These are phyloP conservation scores for Drosophila mulleri DNA, from an alignment of 2,888 invertebrate species.

Conservation along the genomic window DNA sequence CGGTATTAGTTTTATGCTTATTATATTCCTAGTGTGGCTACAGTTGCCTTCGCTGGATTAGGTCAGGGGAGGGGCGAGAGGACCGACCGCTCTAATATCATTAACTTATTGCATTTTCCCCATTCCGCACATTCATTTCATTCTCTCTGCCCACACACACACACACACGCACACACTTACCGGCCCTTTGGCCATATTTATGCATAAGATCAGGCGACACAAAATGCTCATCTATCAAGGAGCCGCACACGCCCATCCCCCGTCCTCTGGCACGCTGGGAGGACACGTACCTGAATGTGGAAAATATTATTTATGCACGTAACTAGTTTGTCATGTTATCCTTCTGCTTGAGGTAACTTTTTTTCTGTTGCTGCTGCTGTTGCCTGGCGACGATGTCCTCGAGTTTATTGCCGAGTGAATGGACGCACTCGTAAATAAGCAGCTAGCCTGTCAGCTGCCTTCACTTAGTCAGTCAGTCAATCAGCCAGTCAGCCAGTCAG, in stretches of 20 bases:
- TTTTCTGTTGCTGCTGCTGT: conserved; percentile 20
- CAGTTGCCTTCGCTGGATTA: conserved; percentile 37
- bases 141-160: conserved; percentile 11
- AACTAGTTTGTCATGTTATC: conserved; percentile 78
- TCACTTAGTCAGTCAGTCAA: conserved; percentile 4
- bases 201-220: conserved; percentile 68
- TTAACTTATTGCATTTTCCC: conserved; percentile 79
- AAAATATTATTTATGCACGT: conserved; percentile 78
- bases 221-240: conserved; percentile 72
- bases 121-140: conserved; percentile 33
- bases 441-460: conserved; percentile 3
- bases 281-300: conserved; percentile 46
- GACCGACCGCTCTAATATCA: conserved; percentile 55
- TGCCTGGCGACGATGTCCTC: conserved; percentile 39
- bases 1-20: conserved; percentile 68
- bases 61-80: background rate
- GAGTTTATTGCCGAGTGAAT: conserved; percentile 47
- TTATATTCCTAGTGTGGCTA: conserved; percentile 33
- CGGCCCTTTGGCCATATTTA: conserved; percentile 60
- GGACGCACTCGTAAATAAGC: conserved; percentile 42
- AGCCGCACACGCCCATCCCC: background rate
- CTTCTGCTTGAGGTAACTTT: conserved; percentile 57
- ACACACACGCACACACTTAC: conserved; percentile 7
- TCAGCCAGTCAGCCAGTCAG: background rate
- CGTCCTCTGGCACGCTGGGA: conserved; percentile 13